Conservation (phyloP, 1,140 invertebrate species). For the Drosophila simulans region DNA sequence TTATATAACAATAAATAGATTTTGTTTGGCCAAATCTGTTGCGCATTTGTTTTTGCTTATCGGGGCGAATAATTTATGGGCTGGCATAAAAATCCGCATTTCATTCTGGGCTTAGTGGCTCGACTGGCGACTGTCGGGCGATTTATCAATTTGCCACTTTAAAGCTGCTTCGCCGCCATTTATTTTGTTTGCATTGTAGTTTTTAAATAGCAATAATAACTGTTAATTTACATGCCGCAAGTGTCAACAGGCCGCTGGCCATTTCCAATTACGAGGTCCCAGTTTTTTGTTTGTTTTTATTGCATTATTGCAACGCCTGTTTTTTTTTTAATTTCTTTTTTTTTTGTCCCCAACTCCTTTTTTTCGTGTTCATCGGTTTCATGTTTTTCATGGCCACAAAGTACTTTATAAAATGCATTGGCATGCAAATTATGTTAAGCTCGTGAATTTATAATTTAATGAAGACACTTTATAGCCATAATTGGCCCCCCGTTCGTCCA, state of each 20-base stretch:
- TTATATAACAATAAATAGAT: conserved; percentile 66
- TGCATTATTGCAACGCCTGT: conserved; percentile 17
- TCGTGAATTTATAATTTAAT: conserved; percentile 82
- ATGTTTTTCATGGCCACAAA: conserved; percentile 67
- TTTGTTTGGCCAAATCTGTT: conserved; percentile 70
- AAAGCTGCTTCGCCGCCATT: conserved; percentile 36
- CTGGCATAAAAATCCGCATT: conserved; percentile 60
- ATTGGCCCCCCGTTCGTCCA: conserved; percentile 56
- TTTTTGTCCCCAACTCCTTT: conserved; percentile 16
- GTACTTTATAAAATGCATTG: conserved; percentile 79
- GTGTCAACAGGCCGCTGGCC: conserved; percentile 76
- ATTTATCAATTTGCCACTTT: conserved; percentile 80
- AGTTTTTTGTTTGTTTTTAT: conserved; percentile 27
- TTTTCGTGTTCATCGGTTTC: conserved; percentile 38
- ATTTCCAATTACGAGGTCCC: conserved; percentile 62
- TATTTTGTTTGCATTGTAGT: conserved; percentile 32
- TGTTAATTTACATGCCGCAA: conserved; percentile 77
- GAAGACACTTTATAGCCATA: conserved; percentile 82
- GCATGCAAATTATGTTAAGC: conserved; percentile 81
- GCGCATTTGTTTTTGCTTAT: conserved; percentile 72
- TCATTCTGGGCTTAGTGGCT: conserved; percentile 53
- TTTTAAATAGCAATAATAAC: conserved; percentile 66
- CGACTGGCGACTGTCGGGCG: conserved; percentile 31
- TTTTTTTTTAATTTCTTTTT: not conserved
- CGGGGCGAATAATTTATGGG: conserved; percentile 69